Percentiles rank a stretch among this genome's conserved stretches.
phyloP scores from a whole-genome alignment of 2,113 vertebrate genomes.

The Laticauda colubrina region DNA sequence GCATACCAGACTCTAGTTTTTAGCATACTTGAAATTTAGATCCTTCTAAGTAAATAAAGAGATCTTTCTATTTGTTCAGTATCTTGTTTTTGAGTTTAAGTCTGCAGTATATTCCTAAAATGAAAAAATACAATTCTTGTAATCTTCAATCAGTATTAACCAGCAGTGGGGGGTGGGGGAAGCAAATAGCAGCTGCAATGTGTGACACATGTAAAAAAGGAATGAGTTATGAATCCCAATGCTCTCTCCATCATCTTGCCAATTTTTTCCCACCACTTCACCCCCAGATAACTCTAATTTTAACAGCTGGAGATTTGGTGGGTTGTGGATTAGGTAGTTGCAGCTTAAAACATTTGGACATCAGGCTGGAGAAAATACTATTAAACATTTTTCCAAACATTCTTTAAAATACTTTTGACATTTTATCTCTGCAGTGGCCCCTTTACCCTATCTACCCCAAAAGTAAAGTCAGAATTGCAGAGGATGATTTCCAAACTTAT shows the following conservation, averaged over 20 bases:
- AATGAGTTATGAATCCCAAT: neutral
- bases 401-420: constrained; percentile 36
- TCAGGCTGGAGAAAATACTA: neutral
- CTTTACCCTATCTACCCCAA: neutral
- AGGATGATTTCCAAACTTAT: constrained; percentile 43
- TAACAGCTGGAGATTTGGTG: neutral
- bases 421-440: constrained; percentile 7
- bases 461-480: constrained; percentile 41
- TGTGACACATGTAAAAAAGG: neutral
- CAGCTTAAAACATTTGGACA: neutral
- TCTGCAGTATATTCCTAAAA: neutral
- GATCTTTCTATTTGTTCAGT: neutral
- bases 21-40: neutral
- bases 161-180: neutral
- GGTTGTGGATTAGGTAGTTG: neutral
- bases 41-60: neutral
- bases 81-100: neutral
- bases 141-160: neutral
- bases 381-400: neutral
- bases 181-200: neutral
- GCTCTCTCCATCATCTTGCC: neutral
- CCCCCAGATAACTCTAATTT: neutral
- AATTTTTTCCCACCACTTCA: neutral
- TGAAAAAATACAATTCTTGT: neutral
- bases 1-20: neutral